These are phyloP conservation scores for Scaptomyza flava DNA, from an alignment of 2,888 invertebrate genomes.

Conservation along the genomic window DNA sequence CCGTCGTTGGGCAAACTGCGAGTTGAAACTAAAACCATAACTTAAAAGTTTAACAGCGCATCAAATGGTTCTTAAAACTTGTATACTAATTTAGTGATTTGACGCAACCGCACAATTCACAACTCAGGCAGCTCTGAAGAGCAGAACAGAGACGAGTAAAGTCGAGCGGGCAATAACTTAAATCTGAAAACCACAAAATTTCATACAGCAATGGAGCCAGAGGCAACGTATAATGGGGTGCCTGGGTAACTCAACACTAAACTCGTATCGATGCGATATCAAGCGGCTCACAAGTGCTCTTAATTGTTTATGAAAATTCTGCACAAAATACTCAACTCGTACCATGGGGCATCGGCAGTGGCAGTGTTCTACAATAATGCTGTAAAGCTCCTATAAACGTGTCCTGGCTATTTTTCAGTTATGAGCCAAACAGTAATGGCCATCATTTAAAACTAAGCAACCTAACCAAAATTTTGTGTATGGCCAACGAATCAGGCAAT, in stretches of 20 bases:
- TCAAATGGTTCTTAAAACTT: conserved; percentile 35
- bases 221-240: conserved; percentile 28
- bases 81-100: conserved; percentile 40
- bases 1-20: neutral
- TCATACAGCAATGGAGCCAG: conserved; percentile 27
- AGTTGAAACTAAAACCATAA: conserved; percentile 7
- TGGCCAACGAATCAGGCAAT: conserved; percentile 28
- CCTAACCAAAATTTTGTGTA: conserved; percentile 53
- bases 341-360: neutral
- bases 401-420: conserved; percentile 49
- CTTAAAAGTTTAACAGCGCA: conserved; percentile 9
- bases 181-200: conserved; percentile 43
- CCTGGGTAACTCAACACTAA: neutral
- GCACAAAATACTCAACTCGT: conserved; percentile 52
- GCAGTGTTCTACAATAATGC: conserved; percentile 31
- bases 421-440: conserved; percentile 51
- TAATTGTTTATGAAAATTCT: conserved; percentile 64
- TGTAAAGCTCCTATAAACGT: conserved; percentile 27
- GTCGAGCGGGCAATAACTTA: conserved; percentile 36
- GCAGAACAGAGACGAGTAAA: neutral
- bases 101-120: neutral
- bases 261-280: conserved; percentile 28
- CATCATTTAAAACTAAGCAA: conserved; percentile 70
- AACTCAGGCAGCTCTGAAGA: conserved; percentile 17
- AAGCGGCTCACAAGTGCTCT: conserved; percentile 56